Evolutionary conservation across 2,888 invertebrate species (phyloP).

Genomic region (Chymomyza amoena): DNA sequence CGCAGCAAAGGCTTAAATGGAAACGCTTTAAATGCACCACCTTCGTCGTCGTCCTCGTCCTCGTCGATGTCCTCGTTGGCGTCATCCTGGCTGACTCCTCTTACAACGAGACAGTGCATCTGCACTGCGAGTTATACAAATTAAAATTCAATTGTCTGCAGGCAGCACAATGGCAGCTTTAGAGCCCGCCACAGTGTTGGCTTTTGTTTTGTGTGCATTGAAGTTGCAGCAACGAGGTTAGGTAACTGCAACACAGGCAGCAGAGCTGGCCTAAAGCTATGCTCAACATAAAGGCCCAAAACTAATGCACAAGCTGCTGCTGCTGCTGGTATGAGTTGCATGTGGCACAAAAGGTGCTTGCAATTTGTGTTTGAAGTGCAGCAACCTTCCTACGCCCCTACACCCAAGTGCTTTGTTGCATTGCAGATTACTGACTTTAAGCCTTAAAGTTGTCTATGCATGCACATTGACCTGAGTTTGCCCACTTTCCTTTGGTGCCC

Average conservation of each 20-base stretch:
- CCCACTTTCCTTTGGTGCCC: slow-evolving; percentile 41
- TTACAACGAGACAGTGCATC: neutral
- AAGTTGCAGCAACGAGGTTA: slow-evolving; percentile 32
- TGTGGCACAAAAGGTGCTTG: neutral
- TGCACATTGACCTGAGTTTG: neutral
- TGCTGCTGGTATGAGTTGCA: neutral
- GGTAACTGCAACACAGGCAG: neutral
- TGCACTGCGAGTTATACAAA: slow-evolving; percentile 51
- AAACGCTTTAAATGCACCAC: slow-evolving; percentile 32
- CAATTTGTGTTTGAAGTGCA: slow-evolving; percentile 1
- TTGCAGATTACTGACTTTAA: slow-evolving; percentile 4
- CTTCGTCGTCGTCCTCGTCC: too few species aligned
- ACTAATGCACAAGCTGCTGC: slow-evolving; percentile 35
- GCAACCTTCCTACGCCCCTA: too few species aligned
- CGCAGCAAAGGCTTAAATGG: slow-evolving; percentile 38
- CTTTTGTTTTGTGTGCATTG: slow-evolving; percentile 13
- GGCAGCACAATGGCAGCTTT: slow-evolving; percentile 42
- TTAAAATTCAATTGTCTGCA: slow-evolving; percentile 60
- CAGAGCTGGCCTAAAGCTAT: slow-evolving; percentile 17
- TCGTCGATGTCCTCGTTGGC: too few species aligned
- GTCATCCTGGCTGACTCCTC: too few species aligned
- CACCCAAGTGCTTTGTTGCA: neutral
- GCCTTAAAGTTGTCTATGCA: slow-evolving; percentile 20
- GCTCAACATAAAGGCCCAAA: slow-evolving; percentile 17
- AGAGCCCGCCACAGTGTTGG: slow-evolving; percentile 8